These are phyloP conservation scores for Wiebesia pumilae DNA, from an alignment of 1,140 invertebrate species.

Conservation along the genomic window DNA sequence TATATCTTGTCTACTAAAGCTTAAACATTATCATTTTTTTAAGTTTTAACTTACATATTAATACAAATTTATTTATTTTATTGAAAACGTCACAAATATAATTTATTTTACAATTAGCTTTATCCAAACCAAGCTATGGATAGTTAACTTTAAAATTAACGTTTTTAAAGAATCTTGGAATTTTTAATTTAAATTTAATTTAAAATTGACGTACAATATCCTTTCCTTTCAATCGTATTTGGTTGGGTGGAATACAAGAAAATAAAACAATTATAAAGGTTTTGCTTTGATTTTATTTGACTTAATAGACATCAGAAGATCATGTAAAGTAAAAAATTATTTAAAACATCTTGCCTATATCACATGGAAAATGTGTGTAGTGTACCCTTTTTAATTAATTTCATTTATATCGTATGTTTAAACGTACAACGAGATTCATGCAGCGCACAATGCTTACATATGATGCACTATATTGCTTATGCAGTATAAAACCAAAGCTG, in stretches of 20 bases:
- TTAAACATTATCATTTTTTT: no score
- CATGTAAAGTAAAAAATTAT: conserved; percentile 55
- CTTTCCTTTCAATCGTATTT: no score
- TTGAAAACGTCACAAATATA: no score
- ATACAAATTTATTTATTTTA: no score
- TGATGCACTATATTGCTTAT: conserved; percentile 6
- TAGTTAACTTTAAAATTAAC: no score
- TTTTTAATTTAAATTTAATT: no score
- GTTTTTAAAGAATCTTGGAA: no score
- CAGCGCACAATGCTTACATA: neutral
- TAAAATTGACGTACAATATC: no score
- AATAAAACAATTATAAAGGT: conserved; percentile 26
- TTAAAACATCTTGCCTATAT: conserved; percentile 52
- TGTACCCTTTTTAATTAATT: conserved; percentile 13
- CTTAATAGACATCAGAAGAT: conserved; percentile 40
- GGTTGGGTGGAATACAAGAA: neutral
- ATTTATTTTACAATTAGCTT: no score
- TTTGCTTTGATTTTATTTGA: conserved; percentile 49
- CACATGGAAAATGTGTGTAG: conserved; percentile 39
- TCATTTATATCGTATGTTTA: conserved; percentile 25
- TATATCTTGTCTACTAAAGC: no score
- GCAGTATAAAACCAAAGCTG: conserved; percentile 14
- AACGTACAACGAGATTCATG: conserved; percentile 34
- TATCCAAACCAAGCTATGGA: no score
- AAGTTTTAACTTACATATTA: no score